Conservation (phyloP, 1,140 invertebrate species). For the Drosophila aff. region DNA sequence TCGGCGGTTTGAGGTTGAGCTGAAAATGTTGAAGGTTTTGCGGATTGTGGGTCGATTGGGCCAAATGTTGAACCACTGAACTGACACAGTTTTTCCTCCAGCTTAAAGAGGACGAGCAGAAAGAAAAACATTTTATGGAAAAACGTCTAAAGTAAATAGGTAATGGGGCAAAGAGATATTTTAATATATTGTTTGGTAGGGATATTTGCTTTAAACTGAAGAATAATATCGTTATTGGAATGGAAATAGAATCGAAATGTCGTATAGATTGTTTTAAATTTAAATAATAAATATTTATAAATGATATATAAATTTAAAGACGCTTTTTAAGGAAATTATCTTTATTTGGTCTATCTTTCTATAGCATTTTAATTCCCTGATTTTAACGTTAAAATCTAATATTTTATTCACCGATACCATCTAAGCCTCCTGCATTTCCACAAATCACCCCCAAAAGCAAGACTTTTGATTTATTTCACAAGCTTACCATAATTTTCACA, state of each 20-base stretch:
- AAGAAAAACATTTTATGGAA: conserved; percentile 3
- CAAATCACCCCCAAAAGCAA: not conserved
- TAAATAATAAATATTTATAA: too few species aligned
- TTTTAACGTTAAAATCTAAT: not conserved
- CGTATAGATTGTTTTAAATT: too few species aligned
- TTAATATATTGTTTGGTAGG: conserved; percentile 19
- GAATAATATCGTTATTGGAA: not conserved
- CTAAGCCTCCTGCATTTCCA: not conserved
- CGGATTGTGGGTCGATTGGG: conserved; percentile 57
- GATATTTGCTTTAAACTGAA: not conserved
- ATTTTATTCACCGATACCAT: not conserved
- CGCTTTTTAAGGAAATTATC: not conserved
- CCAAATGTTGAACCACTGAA: conserved; percentile 39
- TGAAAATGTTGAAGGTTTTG: conserved; percentile 58
- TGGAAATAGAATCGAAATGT: not conserved
- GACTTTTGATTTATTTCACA: conserved; percentile 28
- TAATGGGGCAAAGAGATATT: conserved; percentile 26
- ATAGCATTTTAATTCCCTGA: not conserved
- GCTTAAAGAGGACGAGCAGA: conserved; percentile 11
- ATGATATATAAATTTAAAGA: too few species aligned
- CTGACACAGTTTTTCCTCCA: conserved; percentile 54
- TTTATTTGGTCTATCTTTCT: too few species aligned
- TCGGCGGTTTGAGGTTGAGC: conserved; percentile 36
- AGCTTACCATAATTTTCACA: conserved; percentile 25
- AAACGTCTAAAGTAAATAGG: conserved; percentile 8